Conservation (phyloP, 2,113 vertebrate genomes). For the Pelusios castaneus region DNA sequence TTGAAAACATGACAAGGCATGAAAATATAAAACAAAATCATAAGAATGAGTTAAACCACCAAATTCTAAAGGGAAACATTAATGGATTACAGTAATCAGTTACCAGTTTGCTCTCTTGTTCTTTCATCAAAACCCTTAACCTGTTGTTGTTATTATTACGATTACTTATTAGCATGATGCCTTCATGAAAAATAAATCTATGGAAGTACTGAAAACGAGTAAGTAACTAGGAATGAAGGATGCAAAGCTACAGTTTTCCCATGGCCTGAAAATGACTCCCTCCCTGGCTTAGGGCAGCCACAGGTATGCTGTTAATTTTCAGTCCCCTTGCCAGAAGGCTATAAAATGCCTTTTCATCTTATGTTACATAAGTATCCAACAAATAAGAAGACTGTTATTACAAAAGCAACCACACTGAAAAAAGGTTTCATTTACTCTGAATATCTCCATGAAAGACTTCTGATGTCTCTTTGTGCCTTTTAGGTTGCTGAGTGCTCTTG, state of each 20-base stretch:
- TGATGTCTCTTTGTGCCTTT: slow-evolving; percentile 58
- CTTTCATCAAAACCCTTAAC: background rate
- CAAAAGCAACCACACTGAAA: slow-evolving; percentile 64
- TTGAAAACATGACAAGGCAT: background rate
- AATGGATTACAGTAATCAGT: background rate
- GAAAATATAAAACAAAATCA: background rate
- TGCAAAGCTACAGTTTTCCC: slow-evolving; percentile 65
- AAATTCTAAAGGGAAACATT: background rate
- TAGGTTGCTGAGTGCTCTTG: slow-evolving; percentile 17
- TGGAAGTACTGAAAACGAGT: slow-evolving; percentile 22
- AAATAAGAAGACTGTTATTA: slow-evolving; percentile 72
- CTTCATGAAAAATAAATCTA: background rate
- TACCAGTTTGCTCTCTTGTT: background rate
- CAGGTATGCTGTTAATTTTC: slow-evolving; percentile 66
- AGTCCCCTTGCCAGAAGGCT: slow-evolving; percentile 68
- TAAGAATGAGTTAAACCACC: background rate
- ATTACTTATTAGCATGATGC: background rate
- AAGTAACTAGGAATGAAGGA: slow-evolving; percentile 38
- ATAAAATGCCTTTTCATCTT: slow-evolving; percentile 78
- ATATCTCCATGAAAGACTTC: slow-evolving; percentile 56
- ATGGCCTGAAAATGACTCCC: slow-evolving; percentile 67
- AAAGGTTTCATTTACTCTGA: slow-evolving; percentile 61
- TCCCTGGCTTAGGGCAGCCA: slow-evolving; percentile 66
- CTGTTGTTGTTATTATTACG: background rate
- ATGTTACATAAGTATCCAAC: slow-evolving; percentile 64